A percentile compares a stretch with the other conserved stretches of the same genome.
phyloP scores from a whole-genome alignment of 1,140 invertebrate species.

The Penaeus indicus region DNA sequence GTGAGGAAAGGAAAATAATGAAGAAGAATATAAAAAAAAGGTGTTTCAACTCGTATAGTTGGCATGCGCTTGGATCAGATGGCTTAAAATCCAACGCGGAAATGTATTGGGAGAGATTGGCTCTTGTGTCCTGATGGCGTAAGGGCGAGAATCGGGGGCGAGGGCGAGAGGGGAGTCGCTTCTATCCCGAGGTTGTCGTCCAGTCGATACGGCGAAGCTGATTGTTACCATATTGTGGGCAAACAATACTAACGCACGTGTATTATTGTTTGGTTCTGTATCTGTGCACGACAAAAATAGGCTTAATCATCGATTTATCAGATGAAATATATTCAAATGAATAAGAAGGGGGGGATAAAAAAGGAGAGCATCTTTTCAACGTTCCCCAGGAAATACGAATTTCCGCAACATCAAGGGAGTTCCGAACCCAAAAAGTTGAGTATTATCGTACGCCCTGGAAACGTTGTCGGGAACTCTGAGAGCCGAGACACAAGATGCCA shows the following conservation, averaged over 20 bases:
- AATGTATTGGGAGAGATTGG: background rate
- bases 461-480: background rate
- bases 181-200: constrained; percentile 15
- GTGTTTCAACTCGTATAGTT: constrained; percentile 23
- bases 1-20: background rate
- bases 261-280: constrained; percentile 8
- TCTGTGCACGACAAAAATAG: background rate
- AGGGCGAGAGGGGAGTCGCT: background rate
- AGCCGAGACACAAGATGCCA: constrained; percentile 24
- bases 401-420: background rate
- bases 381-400: background rate
- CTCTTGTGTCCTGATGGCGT: background rate
- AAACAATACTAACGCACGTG: constrained; percentile 13
- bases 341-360: too few relatives aligned
- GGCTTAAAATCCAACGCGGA: background rate
- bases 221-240: constrained; percentile 32
- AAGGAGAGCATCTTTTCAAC: too few relatives aligned
- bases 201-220: constrained; percentile 32
- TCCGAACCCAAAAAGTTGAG: constrained; percentile 17
- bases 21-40: constrained; percentile 28
- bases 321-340: too few relatives aligned
- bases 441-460: constrained; percentile 26
- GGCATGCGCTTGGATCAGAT: constrained; percentile 30
- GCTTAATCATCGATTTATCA: background rate
- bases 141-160: background rate